Conservation (phyloP, 1,140 invertebrate species). For the Microplitis mediator region DNA sequence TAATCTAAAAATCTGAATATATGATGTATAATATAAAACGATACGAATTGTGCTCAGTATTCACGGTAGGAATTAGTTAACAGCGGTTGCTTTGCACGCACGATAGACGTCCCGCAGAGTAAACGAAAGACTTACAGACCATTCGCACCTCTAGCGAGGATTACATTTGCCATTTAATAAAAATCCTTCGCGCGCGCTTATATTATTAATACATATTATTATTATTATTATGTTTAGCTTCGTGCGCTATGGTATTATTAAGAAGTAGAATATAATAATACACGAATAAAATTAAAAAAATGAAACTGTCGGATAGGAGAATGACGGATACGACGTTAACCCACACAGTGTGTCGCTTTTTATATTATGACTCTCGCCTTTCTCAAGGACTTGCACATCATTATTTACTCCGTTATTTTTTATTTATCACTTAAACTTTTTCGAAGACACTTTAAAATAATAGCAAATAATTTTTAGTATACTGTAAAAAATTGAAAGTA, state of each 20-base stretch:
- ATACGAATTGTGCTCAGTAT: constrained; percentile 25
- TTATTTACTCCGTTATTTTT: neutral
- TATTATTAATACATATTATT: constrained; percentile 16
- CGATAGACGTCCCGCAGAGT: constrained; percentile 53
- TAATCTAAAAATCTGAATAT: no score
- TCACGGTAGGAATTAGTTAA: constrained; percentile 54
- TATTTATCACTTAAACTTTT: neutral
- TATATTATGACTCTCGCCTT: neutral
- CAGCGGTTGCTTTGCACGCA: constrained; percentile 49
- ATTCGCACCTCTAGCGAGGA: constrained; percentile 59
- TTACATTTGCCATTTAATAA: constrained; percentile 59
- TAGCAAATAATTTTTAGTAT: no score
- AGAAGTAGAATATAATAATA: neutral
- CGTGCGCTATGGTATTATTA: constrained; percentile 28
- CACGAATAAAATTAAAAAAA: no score
- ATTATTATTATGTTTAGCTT: constrained; percentile 57
- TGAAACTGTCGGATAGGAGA: no score
- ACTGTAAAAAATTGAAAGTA: no score
- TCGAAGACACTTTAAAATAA: no score
- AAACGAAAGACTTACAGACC: constrained; percentile 58
- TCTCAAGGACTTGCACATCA: neutral
- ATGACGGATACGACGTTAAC: neutral
- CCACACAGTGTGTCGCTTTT: neutral
- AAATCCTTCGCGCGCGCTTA: constrained; percentile 41
- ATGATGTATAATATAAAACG: neutral